These are phyloP conservation scores for Neoscelio sp. DNA, from an alignment of 2,888 invertebrate genomes.

Conservation along the genomic window DNA sequence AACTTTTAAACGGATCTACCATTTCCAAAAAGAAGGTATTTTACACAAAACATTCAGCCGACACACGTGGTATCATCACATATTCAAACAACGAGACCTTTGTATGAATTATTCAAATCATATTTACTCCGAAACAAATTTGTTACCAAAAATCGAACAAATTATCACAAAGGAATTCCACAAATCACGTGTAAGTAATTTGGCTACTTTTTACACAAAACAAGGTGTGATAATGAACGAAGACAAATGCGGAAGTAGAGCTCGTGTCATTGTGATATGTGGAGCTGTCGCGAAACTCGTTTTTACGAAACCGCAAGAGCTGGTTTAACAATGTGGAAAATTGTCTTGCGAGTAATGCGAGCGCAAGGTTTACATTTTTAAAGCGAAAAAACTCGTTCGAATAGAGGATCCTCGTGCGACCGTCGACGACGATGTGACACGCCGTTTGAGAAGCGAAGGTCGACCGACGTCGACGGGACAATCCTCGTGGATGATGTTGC, in stretches of 20 bases:
- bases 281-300: not conserved
- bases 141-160: too few species aligned
- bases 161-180: too few species aligned
- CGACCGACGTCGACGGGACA: constrained; percentile 62
- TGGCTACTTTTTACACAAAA: too few species aligned
- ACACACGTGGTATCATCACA: too few species aligned
- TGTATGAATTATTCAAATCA: too few species aligned
- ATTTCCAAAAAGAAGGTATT: too few species aligned
- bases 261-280: constrained; percentile 2
- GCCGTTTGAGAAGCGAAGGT: constrained; percentile 44
- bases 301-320: not conserved
- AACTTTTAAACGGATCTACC: too few species aligned
- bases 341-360: not conserved
- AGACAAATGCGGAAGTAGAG: not conserved
- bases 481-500: constrained; percentile 70
- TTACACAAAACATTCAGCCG: too few species aligned
- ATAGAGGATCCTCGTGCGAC: constrained; percentile 30
- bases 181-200: too few species aligned
- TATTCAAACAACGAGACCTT: too few species aligned
- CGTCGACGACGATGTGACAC: constrained; percentile 42
- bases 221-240: too few species aligned
- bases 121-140: too few species aligned
- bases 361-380: constrained; percentile 18
- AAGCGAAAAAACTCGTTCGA: constrained; percentile 14
- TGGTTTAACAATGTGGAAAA: not conserved